Conservation (phyloP, 2,797 vertebrate genomes). For the Sebastes vulpes region DNA sequence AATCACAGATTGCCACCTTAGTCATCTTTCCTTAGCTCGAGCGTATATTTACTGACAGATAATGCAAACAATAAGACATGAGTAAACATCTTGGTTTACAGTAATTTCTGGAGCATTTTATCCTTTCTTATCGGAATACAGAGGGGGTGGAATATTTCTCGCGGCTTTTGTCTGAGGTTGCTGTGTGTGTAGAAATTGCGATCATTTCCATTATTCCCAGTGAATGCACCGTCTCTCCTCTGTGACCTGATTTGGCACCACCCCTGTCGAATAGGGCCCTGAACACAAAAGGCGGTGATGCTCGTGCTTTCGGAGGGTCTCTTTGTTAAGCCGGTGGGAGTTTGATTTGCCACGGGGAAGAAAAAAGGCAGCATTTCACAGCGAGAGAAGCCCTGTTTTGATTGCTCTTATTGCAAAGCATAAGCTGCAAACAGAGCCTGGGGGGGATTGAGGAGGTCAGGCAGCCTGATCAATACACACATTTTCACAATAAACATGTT, state of each 20-base stretch:
- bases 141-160: conserved; percentile 72
- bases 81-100: conserved; percentile 73
- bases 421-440: conserved; percentile 39
- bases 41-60: conserved; percentile 55
- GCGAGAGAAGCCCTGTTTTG: conserved; percentile 31
- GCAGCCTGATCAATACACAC: conserved; percentile 67
- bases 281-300: conserved; percentile 58
- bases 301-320: conserved; percentile 38
- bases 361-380: conserved; percentile 3
- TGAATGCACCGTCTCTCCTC: conserved; percentile 47
- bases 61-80: conserved; percentile 62
- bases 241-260: conserved; percentile 65
- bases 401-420: conserved; percentile 59
- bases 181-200: conserved; percentile 34
- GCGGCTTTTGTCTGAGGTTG: conserved; percentile 32
- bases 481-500: conserved; percentile 50
- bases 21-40: conserved; percentile 37
- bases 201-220: conserved; percentile 53
- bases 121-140: conserved; percentile 46
- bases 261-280: conserved; percentile 39
- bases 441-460: conserved; percentile 53
- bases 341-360: conserved; percentile 55
- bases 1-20: conserved; percentile 56
- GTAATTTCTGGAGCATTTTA: conserved; percentile 65
- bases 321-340: conserved; percentile 65